phyloP scores from a whole-genome alignment of 2,113 vertebrate species.

The Panurus biarmicus region DNA sequence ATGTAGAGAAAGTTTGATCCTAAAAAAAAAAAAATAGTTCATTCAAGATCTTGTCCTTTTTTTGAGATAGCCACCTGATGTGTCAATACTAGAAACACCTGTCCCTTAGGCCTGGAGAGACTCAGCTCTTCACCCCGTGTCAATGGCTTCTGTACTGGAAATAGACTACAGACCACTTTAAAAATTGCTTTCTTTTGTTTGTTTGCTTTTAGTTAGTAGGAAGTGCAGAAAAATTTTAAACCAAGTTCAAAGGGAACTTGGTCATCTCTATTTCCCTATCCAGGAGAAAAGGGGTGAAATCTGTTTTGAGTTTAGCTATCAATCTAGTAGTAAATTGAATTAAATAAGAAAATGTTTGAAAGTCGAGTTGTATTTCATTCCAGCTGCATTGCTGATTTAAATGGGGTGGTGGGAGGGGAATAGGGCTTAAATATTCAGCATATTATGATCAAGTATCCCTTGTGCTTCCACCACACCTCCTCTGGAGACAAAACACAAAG shows the following conservation, averaged over 20 bases:
- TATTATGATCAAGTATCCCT: constrained; percentile 42
- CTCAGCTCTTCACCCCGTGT: neutral
- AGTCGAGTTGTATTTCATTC: constrained; percentile 56
- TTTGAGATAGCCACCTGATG: neutral
- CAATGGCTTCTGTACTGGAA: neutral
- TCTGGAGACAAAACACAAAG: constrained; percentile 17
- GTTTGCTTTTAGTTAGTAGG: constrained; percentile 10
- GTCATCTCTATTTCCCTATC: constrained; percentile 9
- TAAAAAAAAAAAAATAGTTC: neutral
- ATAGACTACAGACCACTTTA: neutral
- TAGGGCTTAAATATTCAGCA: constrained; percentile 32
- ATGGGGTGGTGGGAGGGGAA: neutral
- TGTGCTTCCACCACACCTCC: neutral
- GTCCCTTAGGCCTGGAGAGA: neutral
- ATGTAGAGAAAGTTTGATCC: neutral
- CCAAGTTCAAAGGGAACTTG: constrained; percentile 34
- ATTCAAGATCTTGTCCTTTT: neutral
- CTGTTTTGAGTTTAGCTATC: constrained; percentile 59
- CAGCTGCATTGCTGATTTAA: constrained; percentile 32
- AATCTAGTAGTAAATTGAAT: constrained; percentile 61
- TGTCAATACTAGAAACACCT: neutral
- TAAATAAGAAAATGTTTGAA: constrained; percentile 63
- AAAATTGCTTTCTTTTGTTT: constrained; percentile 24
- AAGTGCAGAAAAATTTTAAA: constrained; percentile 29
- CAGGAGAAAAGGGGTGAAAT: constrained; percentile 37